Conservation (phyloP, 2,888 invertebrate species). For the Cheilosia soror region DNA sequence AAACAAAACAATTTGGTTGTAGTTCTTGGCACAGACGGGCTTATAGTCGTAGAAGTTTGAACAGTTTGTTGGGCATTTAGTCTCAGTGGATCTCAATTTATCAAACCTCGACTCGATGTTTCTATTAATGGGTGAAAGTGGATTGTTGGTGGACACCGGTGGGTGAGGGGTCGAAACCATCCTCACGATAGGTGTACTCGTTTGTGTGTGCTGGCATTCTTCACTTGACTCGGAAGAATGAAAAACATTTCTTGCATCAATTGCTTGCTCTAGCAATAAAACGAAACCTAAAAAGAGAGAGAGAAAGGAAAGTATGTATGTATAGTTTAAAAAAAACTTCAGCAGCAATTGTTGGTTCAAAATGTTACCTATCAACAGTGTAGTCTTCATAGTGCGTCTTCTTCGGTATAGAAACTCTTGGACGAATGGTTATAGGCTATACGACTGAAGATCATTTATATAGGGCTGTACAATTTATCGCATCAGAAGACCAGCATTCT, state of each 20-base stretch:
- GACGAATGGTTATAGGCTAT: not conserved
- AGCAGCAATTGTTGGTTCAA: too few species aligned
- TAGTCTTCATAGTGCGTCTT: not conserved
- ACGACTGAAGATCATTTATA: not conserved
- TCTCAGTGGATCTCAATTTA: not conserved
- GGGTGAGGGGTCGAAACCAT: too few species aligned
- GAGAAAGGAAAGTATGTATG: fast-evolving
- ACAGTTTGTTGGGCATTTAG: not conserved
- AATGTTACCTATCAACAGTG: not conserved
- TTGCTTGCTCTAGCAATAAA: not conserved
- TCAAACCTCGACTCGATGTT: not conserved
- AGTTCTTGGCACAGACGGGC: constrained; percentile 9
- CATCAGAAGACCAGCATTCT: too few species aligned
- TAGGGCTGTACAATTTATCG: too few species aligned
- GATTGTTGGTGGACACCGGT: not conserved
- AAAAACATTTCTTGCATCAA: not conserved
- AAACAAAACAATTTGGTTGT: constrained; percentile 1
- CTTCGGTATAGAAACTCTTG: not conserved
- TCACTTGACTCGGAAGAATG: not conserved
- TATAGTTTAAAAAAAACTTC: too few species aligned
- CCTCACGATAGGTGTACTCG: too few species aligned
- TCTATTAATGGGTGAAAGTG: not conserved
- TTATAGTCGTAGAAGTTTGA: not conserved
- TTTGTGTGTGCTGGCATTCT: not conserved
- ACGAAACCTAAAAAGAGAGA: not conserved